Conservation (phyloP, 2,888 invertebrate genomes). For the Fragum fragum region DNA sequence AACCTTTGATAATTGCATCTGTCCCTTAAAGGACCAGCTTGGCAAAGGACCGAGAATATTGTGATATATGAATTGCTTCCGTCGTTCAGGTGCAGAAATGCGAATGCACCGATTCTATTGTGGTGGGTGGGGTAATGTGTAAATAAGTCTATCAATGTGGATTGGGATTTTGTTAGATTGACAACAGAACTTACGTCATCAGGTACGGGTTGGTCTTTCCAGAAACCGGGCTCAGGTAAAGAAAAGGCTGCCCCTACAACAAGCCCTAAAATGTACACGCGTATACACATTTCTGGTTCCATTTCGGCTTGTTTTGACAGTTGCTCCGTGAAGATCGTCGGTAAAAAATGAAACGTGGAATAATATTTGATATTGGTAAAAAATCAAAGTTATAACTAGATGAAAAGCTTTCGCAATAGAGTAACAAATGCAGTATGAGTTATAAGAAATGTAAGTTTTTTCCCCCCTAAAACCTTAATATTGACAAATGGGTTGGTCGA, state of each 20-base stretch:
- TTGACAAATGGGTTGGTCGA: no score
- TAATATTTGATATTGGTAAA: not conserved
- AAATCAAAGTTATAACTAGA: no score
- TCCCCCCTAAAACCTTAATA: not conserved
- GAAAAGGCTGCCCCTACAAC: conserved; percentile 16
- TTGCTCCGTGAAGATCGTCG: conserved; percentile 11
- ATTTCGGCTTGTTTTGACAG: conserved; percentile 50
- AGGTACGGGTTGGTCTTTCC: conserved; percentile 47
- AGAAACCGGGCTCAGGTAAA: conserved; percentile 56
- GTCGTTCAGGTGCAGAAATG: no score
- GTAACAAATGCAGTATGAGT: no score
- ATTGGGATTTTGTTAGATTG: not conserved
- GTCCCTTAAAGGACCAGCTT: no score
- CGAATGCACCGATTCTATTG: no score
- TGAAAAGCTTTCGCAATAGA: no score
- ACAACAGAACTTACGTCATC: conserved; percentile 25
- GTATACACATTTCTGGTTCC: not conserved
- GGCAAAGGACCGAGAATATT: no score
- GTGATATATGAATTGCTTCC: no score
- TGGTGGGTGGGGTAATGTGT: conserved; percentile 11
- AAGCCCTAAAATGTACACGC: not conserved
- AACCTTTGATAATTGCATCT: no score
- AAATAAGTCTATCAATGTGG: not conserved
- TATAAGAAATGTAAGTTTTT: not conserved
- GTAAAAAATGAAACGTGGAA: conserved; percentile 57